phyloP scores from a whole-genome alignment of 1,140 invertebrate species.

The Anastrepha ludens region DNA sequence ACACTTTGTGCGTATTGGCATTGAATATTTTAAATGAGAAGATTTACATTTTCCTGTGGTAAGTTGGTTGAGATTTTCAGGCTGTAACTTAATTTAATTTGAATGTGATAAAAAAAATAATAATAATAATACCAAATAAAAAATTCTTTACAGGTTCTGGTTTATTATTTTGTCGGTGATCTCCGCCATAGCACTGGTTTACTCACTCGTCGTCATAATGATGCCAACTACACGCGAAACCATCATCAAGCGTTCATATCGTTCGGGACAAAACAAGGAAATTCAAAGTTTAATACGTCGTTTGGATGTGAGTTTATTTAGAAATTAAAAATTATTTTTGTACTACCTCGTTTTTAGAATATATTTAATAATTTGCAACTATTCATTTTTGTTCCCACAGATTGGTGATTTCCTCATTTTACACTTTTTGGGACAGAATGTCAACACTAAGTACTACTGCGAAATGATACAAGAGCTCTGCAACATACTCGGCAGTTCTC shows the following conservation, averaged over 20 bases:
- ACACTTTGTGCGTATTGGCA: slow-evolving; percentile 89
- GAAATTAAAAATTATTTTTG: not conserved
- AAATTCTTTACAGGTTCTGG: slow-evolving; percentile 78
- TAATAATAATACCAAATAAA: not conserved
- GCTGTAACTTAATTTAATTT: not conserved
- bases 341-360: not conserved
- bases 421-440: slow-evolving; percentile 88
- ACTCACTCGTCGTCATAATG: slow-evolving; percentile 86
- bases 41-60: slow-evolving; percentile 94
- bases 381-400: slow-evolving; percentile 71
- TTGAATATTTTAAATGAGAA: slow-evolving; percentile 95
- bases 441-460: slow-evolving; percentile 86
- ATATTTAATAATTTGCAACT: not conserved
- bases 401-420: slow-evolving; percentile 90
- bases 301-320: slow-evolving; percentile 80
- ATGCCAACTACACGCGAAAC: slow-evolving; percentile 87
- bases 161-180: slow-evolving; percentile 88
- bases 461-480: slow-evolving; percentile 82
- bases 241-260: slow-evolving; percentile 85
- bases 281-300: slow-evolving; percentile 83
- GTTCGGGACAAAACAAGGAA: slow-evolving; percentile 82
- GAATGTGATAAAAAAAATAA: not conserved
- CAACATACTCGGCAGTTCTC: slow-evolving; percentile 79
- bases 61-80: slow-evolving; percentile 69
- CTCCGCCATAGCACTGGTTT: slow-evolving; percentile 85